Evolutionary conservation across 2,797 vertebrate genomes (phyloP).

Genomic region (Scomberomorus guttatus): DNA sequence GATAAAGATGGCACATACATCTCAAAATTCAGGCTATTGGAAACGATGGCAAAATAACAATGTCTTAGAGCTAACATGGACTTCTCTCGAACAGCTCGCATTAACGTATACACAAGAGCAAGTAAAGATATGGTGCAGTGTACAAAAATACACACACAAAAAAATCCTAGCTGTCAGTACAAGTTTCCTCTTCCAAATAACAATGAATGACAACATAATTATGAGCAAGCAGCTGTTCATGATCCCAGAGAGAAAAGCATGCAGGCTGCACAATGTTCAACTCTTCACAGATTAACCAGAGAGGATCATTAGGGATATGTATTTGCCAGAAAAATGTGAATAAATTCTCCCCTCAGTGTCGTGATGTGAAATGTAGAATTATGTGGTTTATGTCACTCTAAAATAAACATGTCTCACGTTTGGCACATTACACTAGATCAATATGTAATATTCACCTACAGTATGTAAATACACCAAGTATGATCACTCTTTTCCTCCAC

Average conservation of each 20-base stretch:
- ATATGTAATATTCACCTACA: constrained; percentile 69
- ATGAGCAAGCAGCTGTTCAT: constrained; percentile 98
- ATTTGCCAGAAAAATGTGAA: constrained; percentile 82
- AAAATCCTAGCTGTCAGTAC: constrained; percentile 90
- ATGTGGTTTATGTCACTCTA: constrained; percentile 70
- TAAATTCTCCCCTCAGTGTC: constrained; percentile 74
- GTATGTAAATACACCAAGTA: constrained; percentile 64
- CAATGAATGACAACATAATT: constrained; percentile 99
- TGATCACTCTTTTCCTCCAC: constrained; percentile 32
- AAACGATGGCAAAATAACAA: constrained; percentile 46
- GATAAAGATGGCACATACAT: constrained; percentile 43
- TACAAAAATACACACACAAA: constrained; percentile 50
- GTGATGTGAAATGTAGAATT: constrained; percentile 72
- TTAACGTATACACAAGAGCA: constrained; percentile 61
- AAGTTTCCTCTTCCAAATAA: constrained; percentile 93
- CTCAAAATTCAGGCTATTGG: constrained; percentile 32
- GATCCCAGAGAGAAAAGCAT: constrained; percentile 90
- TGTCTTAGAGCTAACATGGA: constrained; percentile 37
- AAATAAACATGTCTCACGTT: constrained; percentile 70
- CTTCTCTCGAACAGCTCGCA: constrained; percentile 46
- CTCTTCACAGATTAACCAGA: constrained; percentile 84
- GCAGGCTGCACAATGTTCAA: constrained; percentile 85
- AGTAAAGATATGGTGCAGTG: constrained; percentile 60
- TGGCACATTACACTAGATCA: constrained; percentile 69
- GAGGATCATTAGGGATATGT: constrained; percentile 86